phyloP scores from a whole-genome alignment of 2,888 invertebrate genomes.

The Ernsta delagoae region DNA sequence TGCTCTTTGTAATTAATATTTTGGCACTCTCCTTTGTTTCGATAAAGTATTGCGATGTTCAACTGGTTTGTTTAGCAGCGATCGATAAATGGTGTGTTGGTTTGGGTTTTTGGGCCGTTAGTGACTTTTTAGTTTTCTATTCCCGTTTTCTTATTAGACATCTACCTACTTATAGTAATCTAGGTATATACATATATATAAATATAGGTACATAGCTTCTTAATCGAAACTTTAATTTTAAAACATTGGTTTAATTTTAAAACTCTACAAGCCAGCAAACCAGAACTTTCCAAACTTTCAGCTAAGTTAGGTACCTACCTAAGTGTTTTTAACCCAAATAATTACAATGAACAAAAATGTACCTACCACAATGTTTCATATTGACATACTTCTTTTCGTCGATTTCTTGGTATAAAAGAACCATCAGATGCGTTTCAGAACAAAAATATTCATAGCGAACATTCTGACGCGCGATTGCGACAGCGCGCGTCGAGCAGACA shows the following conservation, averaged over 20 bases:
- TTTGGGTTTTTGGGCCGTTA: neutral
- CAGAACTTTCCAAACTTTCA: no score
- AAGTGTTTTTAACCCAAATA: no score
- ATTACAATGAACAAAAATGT: neutral
- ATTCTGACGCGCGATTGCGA: conserved; percentile 55
- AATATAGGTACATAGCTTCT: no score
- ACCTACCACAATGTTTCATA: no score
- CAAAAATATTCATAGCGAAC: conserved; percentile 50
- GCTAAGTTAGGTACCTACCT: no score
- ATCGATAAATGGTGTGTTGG: neutral
- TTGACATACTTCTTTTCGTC: no score
- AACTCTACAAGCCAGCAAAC: no score
- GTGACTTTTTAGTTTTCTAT: neutral
- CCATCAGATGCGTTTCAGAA: conserved; percentile 51
- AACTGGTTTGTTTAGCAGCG: neutral
- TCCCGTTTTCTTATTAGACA: neutral
- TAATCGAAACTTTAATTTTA: no score
- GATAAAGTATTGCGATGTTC: neutral
- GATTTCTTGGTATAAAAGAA: neutral
- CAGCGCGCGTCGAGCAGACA: conserved; percentile 69
- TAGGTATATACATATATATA: no score
- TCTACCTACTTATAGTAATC: no score
- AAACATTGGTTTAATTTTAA: no score
- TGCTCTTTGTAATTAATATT: conserved; percentile 18
- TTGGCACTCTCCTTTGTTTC: conserved; percentile 13